These are phyloP conservation scores for Uria aalge DNA, from an alignment of 2,113 vertebrate species.

Conservation along the genomic window DNA sequence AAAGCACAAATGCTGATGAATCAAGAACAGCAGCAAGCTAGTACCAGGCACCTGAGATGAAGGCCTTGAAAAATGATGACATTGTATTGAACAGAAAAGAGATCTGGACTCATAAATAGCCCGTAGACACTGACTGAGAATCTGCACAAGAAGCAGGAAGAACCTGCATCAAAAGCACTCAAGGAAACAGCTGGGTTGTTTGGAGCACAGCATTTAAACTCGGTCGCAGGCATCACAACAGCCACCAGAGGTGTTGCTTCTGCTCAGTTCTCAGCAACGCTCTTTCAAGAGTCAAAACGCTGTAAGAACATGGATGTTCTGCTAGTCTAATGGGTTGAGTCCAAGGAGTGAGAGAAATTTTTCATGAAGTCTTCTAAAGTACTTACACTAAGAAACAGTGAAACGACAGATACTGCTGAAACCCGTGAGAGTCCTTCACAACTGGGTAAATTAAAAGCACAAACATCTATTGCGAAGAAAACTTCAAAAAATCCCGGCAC, in stretches of 20 bases:
- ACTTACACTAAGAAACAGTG: not conserved
- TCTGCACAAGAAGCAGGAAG: not conserved
- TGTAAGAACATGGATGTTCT: not conserved
- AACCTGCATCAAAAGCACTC: not conserved
- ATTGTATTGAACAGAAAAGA: not conserved
- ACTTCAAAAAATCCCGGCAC: not conserved
- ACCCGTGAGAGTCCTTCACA: not conserved
- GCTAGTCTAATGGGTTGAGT: not conserved
- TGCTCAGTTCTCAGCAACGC: not conserved
- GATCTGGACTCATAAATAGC: not conserved
- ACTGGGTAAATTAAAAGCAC: not conserved
- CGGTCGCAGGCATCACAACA: not conserved
- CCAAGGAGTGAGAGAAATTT: conserved; percentile 25
- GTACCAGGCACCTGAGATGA: not conserved
- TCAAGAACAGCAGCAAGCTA: not conserved
- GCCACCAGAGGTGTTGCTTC: not conserved
- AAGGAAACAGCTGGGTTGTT: not conserved
- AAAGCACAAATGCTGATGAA: not conserved
- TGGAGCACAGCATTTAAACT: conserved; percentile 55
- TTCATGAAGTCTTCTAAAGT: not conserved
- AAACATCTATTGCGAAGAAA: not conserved
- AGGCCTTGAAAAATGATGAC: not conserved
- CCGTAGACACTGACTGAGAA: not conserved
- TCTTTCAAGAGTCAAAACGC: not conserved
- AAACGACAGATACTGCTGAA: not conserved